Evolutionary conservation across 1,140 invertebrate species (phyloP), one percentile per base, ranked within the genome.

Genomic region (Nephila pilipes): DNA sequence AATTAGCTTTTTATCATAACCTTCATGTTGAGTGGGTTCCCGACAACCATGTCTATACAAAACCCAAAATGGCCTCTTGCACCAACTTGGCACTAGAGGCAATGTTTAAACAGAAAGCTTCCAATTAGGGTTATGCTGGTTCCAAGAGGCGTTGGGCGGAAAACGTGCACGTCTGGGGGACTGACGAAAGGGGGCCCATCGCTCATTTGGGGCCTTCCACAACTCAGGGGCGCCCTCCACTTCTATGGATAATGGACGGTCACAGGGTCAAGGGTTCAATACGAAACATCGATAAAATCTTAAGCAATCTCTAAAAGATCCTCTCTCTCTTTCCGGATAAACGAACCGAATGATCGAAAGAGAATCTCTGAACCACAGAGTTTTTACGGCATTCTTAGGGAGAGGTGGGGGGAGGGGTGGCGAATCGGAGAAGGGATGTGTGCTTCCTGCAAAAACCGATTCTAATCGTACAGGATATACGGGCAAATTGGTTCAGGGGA

Each of bases 401-500:
- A 29, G 69, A 75, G 25, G 29, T 10, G n/a, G 29, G n/a, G 65
- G 65, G n/a, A 65, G 22, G 63, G n/a, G n/a, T n/a, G n/a, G n/a
- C n/a, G n/a, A n/a, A n/a, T n/a, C n/a, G n/a, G n/a, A n/a, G n/a
- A n/a, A n/a, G 60, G 63, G 69, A 32, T 36, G 69, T 29, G 25
- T 18, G 69, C 69, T 75, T 75, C 69, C 69, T 75, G 69, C 69
- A 32, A 18, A 60, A 75, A 36, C 57, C 58, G 85, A 87, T 87
- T 60, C 85, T 87, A 87, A 87, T 87, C 85, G 58, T 32, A 60
- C 57, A 87, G 85, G 85, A 87, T 54, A 87, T 87, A 87, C 55
- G 85, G 83, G 85, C 85, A 87, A 87, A 87, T 87, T 87, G 85
- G 55, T 54, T 75, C 69, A 75, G 63, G 69, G 69, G 69, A 75